Evolutionary conservation across 2,113 vertebrate species (phyloP), one percentile per base, ranked within the genome.

Genomic region (Hemiscyllium ocellatum): DNA sequence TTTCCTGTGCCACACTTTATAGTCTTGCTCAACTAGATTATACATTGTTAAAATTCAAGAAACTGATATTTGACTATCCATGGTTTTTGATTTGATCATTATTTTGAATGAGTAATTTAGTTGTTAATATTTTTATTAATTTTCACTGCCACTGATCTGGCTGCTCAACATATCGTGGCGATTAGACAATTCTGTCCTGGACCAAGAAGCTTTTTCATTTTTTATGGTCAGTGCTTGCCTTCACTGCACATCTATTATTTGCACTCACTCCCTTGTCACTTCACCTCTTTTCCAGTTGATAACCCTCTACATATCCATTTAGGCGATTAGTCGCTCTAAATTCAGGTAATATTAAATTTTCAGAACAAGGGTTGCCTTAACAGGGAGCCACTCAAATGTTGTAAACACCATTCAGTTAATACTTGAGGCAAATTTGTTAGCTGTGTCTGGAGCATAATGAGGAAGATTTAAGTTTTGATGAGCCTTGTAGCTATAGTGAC

Each of bases 181-280:
- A 66, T 93, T 66, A 20, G 61, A 66, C 61, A 95, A 0, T 70
- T 72, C 94, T 52, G 94, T 95, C 3, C 68, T 76, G 47, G 47
- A 33, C 69, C 52, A 12, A 33, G 37, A 72, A 72, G 42, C 42
- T 52, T 95, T 76, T 72, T 72, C 42, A 70, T 72, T 95, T 95
- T 33, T 95, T 22, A 52, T 76, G 42, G 68, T 52, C 42, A 95
- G 96, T 97, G 96, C 96, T 96, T 97, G 97, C 97, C 97, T 97
- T 97, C 97, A 97, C 96, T 96, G 96, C 96, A 97, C 96, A 97
- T 98, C 97, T 0, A 96, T 97, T 97, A 97, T 96, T 96, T 95
- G 15, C 19, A 96, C 96, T 96, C 15, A 22, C 96, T 96, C 96
- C 96, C 95, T 96, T 97, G 96, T 97, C 95, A 96, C 1, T 24